These are phyloP conservation scores for Oncorhynchus kisutch DNA, from an alignment of 2,113 vertebrate genomes.

Conservation along the genomic window DNA sequence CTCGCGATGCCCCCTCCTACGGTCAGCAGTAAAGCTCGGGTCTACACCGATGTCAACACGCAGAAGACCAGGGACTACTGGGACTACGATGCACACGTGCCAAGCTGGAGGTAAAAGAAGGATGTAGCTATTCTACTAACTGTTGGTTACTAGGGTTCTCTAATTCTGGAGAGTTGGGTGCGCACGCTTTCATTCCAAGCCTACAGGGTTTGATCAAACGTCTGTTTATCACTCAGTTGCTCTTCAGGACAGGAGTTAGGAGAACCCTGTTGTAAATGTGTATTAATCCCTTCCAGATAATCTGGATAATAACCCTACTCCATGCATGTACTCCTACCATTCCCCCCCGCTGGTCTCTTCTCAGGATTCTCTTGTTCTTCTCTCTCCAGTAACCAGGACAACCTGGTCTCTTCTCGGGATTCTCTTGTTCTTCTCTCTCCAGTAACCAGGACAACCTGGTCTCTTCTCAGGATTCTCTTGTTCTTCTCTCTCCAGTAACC, in stretches of 20 bases:
- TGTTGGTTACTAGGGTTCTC: background rate
- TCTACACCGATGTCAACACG: slow-evolving; percentile 96
- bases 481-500: slow-evolving; percentile 76
- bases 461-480: too few species aligned
- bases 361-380: background rate
- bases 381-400: slow-evolving; percentile 76
- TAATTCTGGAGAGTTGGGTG: too few species aligned
- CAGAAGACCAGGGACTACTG: slow-evolving; percentile 95
- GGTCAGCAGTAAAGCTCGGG: slow-evolving; percentile 92
- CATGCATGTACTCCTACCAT: background rate
- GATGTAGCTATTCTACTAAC: background rate
- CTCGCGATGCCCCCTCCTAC: slow-evolving; percentile 92
- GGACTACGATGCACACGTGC: slow-evolving; percentile 94
- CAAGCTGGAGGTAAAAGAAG: slow-evolving; percentile 89
- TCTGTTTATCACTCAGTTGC: too few species aligned
- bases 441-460: slow-evolving; percentile 73
- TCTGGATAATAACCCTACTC: background rate
- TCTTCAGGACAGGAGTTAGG: too few species aligned
- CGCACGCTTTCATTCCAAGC: too few species aligned
- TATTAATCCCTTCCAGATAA: background rate
- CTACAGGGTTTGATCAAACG: too few species aligned
- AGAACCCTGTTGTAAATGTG: background rate
- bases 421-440: slow-evolving; percentile 22
- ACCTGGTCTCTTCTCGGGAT: too few species aligned
- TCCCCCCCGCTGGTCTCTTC: background rate